phyloP scores from a whole-genome alignment of 2,888 invertebrate genomes.

The Melangyna quadrimaculata region DNA sequence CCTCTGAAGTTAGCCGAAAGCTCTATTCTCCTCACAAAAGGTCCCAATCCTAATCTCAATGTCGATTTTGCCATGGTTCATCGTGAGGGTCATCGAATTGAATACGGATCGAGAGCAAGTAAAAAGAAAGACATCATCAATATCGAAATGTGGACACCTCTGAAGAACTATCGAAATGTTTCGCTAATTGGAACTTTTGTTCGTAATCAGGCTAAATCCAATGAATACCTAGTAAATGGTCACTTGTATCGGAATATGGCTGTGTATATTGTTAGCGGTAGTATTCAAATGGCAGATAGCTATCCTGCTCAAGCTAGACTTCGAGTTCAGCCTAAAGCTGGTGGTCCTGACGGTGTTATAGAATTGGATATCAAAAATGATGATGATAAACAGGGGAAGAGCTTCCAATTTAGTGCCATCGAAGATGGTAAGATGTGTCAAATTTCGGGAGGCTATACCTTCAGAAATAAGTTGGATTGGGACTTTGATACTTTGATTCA shows the following conservation, averaged over 20 bases:
- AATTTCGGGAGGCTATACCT: slow-evolving; percentile 79
- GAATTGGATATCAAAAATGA: slow-evolving; percentile 77
- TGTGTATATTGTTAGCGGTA: slow-evolving; percentile 81
- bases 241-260: slow-evolving; percentile 80
- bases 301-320: slow-evolving; percentile 80
- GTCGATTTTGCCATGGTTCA: slow-evolving; percentile 76
- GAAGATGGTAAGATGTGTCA: slow-evolving; percentile 81
- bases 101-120: slow-evolving; percentile 77
- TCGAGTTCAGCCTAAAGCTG: slow-evolving; percentile 80
- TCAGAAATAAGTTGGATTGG: slow-evolving; percentile 80
- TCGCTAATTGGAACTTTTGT: slow-evolving; percentile 78
- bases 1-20: slow-evolving; percentile 77
- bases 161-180: slow-evolving; percentile 78
- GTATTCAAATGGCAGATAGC: slow-evolving; percentile 78
- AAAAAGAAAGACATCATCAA: slow-evolving; percentile 78
- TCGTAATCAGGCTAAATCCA: slow-evolving; percentile 71
- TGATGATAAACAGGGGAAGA: slow-evolving; percentile 74
- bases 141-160: slow-evolving; percentile 79
- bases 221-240: slow-evolving; percentile 79
- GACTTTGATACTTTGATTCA: slow-evolving; percentile 79
- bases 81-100: slow-evolving; percentile 75
- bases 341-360: slow-evolving; percentile 79
- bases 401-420: slow-evolving; percentile 78
- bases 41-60: slow-evolving; percentile 75
- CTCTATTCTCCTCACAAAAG: slow-evolving; percentile 75